Evolutionary conservation across 2,113 vertebrate species (phyloP).

Genomic region (Urocolius indicus): DNA sequence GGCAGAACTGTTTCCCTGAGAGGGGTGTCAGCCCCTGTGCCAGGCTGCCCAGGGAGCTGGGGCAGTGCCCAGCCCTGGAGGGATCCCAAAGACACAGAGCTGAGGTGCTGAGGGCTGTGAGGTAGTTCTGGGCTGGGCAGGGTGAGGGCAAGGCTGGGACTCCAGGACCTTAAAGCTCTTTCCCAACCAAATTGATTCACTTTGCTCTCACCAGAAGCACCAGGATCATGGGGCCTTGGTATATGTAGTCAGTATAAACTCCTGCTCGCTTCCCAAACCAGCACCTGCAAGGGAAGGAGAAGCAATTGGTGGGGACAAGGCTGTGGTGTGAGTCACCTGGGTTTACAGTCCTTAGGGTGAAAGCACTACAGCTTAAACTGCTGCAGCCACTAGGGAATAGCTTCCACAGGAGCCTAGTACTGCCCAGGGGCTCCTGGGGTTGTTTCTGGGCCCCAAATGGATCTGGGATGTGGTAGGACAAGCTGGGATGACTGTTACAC

Average conservation of each 20-base stretch:
- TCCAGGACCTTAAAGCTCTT: too few relatives aligned
- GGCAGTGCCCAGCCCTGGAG: too few relatives aligned
- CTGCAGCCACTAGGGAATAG: not conserved
- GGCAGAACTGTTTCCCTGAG: too few relatives aligned
- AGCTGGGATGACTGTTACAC: not conserved
- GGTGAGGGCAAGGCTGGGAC: too few relatives aligned
- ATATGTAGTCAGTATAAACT: conserved; percentile 97
- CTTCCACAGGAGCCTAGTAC: rapidly evolving
- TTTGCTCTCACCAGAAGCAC: conserved; percentile 91
- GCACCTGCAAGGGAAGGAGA: conserved; percentile 83
- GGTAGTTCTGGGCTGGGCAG: too few relatives aligned
- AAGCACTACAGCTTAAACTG: not conserved
- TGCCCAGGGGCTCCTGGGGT: rapidly evolving
- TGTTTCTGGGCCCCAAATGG: rapidly evolving
- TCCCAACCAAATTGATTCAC: not conserved
- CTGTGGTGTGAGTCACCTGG: not conserved
- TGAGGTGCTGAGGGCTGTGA: too few relatives aligned
- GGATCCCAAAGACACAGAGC: too few relatives aligned
- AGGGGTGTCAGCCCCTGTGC: too few relatives aligned
- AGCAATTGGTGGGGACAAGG: not conserved
- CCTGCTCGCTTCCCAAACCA: conserved; percentile 96
- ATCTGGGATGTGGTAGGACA: not conserved
- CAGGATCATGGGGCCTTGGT: conserved; percentile 97
- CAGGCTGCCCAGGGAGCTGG: too few relatives aligned
- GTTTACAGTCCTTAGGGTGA: not conserved